Base-by-base conservation (phyloP, 1,140 invertebrate species). In the Magallana gigas region DNA sequence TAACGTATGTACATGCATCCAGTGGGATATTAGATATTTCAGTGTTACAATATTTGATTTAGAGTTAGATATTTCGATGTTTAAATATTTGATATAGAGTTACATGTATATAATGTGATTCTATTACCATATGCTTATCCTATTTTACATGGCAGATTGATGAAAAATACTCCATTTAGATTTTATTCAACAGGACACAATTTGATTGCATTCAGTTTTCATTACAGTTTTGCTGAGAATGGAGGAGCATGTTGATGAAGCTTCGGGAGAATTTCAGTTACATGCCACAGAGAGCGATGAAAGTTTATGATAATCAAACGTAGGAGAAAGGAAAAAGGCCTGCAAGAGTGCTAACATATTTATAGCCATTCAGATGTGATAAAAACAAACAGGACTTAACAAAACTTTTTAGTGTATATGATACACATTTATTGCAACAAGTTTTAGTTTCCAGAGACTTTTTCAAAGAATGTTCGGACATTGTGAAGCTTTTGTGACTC, bases 221-320 rank as follows among this genome's bases (percentile, higher is more conserved):
- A 48, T 48, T 5, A 68, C 62, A 64, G 86, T 83, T 84, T 81
- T 83, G 8, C 18, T 87, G 9, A 62, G 80, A 59, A 29, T 87
- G 57, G 86, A 87, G 48, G 86, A 84, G 0, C 81, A 57, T 80
- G 83, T 76, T 29, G 85, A 58, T n/a, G 83, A 84, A 14, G 82
- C 18, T 9, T 71, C 82, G 29, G 86, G 71, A 29, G 86, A 87
- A 36, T 84, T 87, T 48, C 93, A 93, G 83, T 89, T 95, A 83
- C 95, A 95, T 87, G 94, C 94, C 23, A 93, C 94, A 84, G 95
- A 95, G 87, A 95, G 94, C 91, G 95, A 95, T 85, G 95, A 95
- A 90, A 95, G 94, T 87, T 94, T 95, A 88, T 95, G 93, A 94
- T 87, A 76, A 76, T 76, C 68, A 18, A 29, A 11, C 8, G 8